Percentiles rank a stretch among this genome's conserved stretches.
These are phyloP conservation scores for Heterodera schachtii DNA, from an alignment of 1,140 invertebrate species.

Conservation along the genomic window DNA sequence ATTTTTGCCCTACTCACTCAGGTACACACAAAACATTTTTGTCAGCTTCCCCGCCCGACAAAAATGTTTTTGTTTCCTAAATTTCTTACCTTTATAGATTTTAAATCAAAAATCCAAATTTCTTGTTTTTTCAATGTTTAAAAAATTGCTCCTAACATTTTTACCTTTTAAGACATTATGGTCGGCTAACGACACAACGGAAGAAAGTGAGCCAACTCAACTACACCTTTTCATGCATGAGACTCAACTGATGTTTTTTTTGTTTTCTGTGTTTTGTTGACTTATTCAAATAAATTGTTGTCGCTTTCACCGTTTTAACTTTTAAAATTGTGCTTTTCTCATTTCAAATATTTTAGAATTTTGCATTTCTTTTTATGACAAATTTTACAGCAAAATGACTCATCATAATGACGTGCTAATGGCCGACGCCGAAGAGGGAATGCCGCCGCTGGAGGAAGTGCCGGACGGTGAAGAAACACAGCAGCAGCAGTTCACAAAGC, in stretches of 20 bases:
- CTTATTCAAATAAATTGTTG: too few relatives aligned
- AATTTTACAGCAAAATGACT: conserved; percentile 29
- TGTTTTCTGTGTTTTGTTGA: too few relatives aligned
- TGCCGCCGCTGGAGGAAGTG: conserved; percentile 59
- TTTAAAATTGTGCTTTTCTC: background rate
- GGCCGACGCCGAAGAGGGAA: conserved; percentile 47
- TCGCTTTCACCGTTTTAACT: too few relatives aligned
- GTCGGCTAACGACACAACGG: conserved; percentile 46
- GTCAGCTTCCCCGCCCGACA: too few relatives aligned
- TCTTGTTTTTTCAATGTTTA: too few relatives aligned
- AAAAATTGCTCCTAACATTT: background rate
- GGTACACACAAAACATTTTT: conserved; percentile 31
- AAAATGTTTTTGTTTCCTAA: too few relatives aligned
- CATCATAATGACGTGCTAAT: conserved; percentile 19
- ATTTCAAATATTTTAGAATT: conserved; percentile 2
- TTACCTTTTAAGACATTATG: conserved; percentile 57
- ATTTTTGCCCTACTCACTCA: conserved; percentile 57
- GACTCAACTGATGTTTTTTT: conserved; percentile 29
- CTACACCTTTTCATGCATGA: conserved; percentile 50
- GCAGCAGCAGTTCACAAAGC: background rate
- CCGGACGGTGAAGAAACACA: conserved; percentile 33
- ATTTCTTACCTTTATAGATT: too few relatives aligned
- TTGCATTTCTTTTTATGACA: conserved; percentile 31
- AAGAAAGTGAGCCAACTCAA: conserved; percentile 45
- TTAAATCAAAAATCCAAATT: too few relatives aligned